Conservation (phyloP, 2,888 invertebrate species). For the Dasypolia templi region DNA sequence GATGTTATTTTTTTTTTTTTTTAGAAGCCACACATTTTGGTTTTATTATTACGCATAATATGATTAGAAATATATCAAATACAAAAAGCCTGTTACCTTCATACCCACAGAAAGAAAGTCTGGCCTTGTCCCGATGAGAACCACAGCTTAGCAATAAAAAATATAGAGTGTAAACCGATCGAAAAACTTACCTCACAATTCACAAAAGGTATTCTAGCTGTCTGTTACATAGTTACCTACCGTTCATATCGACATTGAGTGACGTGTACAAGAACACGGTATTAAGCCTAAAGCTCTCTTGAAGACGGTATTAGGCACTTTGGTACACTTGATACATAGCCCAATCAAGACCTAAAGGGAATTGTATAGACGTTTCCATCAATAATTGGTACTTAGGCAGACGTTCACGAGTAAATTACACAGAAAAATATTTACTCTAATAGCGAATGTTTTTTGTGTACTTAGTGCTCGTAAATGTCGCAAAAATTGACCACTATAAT, state of each 20-base stretch:
- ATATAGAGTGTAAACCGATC: not conserved
- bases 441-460: not conserved
- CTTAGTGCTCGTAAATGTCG: not conserved
- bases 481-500: not conserved
- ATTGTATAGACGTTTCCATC: conserved; percentile 27
- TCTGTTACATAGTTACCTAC: conserved; percentile 3
- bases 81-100: too few species aligned
- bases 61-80: too few species aligned
- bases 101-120: too few species aligned
- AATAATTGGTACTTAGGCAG: conserved; percentile 19
- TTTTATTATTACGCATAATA: too few species aligned
- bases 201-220: conserved; percentile 17
- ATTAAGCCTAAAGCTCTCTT: conserved; percentile 18
- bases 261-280: conserved; percentile 30
- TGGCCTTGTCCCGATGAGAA: too few species aligned
- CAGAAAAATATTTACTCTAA: not conserved
- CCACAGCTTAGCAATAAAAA: not conserved
- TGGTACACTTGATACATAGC: conserved; percentile 23
- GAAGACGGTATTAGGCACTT: conserved; percentile 24
- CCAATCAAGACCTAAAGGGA: conserved; percentile 26
- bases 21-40: too few species aligned
- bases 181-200: not conserved
- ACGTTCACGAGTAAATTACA: not conserved
- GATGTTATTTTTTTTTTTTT: too few species aligned
- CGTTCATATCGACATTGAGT: conserved; percentile 34